Conservation (phyloP, 2,888 invertebrate genomes). For the Tuta absoluta region DNA sequence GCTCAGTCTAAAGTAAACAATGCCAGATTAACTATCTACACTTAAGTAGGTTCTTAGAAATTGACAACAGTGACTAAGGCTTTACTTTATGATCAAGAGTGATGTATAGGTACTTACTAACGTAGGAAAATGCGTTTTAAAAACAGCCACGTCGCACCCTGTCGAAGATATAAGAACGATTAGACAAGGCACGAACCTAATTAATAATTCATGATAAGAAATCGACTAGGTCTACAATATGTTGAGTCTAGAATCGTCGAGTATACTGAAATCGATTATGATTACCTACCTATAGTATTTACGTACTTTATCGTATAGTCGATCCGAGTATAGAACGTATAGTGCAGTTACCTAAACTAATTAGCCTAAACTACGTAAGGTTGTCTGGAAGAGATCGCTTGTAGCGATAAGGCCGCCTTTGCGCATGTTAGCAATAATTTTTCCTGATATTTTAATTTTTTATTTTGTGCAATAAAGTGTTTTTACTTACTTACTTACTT, state of each 20-base stretch:
- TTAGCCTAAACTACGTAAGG: too few relatives aligned
- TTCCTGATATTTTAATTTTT: too few relatives aligned
- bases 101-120: neutral
- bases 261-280: neutral
- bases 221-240: neutral
- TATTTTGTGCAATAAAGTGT: neutral
- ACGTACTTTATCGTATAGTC: too few relatives aligned
- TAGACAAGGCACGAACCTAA: neutral
- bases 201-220: slow-evolving; percentile 5
- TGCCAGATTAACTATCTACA: too few relatives aligned
- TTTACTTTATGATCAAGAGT: neutral
- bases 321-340: too few relatives aligned
- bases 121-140: neutral
- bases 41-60: too few relatives aligned
- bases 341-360: too few relatives aligned
- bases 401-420: too few relatives aligned
- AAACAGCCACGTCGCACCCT: neutral
- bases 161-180: neutral
- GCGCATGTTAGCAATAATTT: too few relatives aligned
- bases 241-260: neutral
- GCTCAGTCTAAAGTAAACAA: too few relatives aligned
- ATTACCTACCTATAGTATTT: neutral
- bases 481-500: too few relatives aligned
- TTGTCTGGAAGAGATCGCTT: too few relatives aligned
- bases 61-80: neutral